A percentile compares a stretch with the other conserved stretches of the same genome.
Conservation (phyloP, 2,797 vertebrate species). For the Clarias platycephalus region DNA sequence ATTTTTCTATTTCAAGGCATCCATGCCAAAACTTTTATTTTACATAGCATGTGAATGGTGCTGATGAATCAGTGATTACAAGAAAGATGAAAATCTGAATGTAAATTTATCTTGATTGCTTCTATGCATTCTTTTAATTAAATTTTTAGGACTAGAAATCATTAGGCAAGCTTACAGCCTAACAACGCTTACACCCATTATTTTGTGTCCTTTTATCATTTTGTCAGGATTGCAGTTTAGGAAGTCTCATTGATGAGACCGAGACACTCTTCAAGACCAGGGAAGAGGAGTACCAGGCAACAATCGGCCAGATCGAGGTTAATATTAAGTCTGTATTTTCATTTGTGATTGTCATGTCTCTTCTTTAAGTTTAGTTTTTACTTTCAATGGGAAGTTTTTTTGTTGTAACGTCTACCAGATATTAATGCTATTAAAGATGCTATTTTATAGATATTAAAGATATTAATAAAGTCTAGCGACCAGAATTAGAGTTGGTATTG, state of each 20-base stretch:
- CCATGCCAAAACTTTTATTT: neutral
- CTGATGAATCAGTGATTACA: neutral
- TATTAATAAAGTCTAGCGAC: too few relatives aligned
- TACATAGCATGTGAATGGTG: neutral
- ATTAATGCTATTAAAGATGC: too few relatives aligned
- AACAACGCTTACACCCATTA: neutral
- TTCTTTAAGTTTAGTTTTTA: neutral
- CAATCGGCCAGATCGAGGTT: conserved; percentile 98
- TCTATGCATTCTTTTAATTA: neutral
- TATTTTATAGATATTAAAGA: too few relatives aligned
- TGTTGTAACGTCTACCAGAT: neutral
- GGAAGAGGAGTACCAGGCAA: conserved; percentile 96
- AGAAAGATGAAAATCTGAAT: neutral
- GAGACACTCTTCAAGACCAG: conserved; percentile 95
- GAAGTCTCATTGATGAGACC: conserved; percentile 92
- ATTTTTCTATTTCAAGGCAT: neutral
- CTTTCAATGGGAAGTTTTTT: neutral
- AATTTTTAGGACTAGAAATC: neutral
- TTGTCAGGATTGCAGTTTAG: conserved; percentile 89
- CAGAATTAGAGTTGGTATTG: neutral
- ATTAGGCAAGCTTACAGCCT: neutral
- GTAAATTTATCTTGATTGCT: neutral
- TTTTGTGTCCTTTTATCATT: conserved; percentile 51
- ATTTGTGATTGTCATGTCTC: neutral
- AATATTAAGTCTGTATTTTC: conserved; percentile 35